Percentiles rank a stretch among this genome's conserved stretches.
Evolutionary conservation across 2,113 vertebrate genomes (phyloP).

Genomic region (Chelonoidis abingdonii): DNA sequence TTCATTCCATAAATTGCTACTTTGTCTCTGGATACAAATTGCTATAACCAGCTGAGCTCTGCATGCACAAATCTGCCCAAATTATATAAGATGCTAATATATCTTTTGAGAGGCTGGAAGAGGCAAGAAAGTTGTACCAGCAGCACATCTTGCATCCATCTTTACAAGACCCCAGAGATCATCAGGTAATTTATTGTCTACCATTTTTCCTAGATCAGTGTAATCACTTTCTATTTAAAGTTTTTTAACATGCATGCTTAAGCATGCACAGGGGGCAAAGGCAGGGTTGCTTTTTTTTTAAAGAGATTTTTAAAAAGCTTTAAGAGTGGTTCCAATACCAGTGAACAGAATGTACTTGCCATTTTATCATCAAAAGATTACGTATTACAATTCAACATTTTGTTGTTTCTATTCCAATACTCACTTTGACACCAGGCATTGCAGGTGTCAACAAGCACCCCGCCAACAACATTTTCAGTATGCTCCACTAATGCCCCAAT

Average conservation of each 20-base stretch:
- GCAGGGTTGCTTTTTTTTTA: neutral
- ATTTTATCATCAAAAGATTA: neutral
- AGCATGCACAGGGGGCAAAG: neutral
- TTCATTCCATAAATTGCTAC: neutral
- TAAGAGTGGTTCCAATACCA: neutral
- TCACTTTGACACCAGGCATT: neutral
- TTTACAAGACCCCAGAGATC: neutral
- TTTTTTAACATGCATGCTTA: slow-evolving; percentile 21
- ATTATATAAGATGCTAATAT: neutral
- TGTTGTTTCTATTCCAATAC: neutral
- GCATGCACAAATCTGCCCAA: neutral
- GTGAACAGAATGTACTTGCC: neutral
- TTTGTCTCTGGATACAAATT: slow-evolving; percentile 10
- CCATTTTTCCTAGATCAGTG: neutral
- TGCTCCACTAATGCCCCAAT: neutral
- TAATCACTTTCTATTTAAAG: neutral
- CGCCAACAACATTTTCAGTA: neutral
- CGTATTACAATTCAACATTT: neutral
- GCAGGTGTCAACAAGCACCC: neutral
- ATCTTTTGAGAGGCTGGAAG: slow-evolving; percentile 12
- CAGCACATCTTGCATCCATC: neutral
- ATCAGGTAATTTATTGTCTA: neutral
- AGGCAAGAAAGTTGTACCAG: neutral
- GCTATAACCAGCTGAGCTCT: neutral
- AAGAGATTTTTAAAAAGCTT: neutral